Base-by-base conservation (phyloP, 2,888 invertebrate species). In the Harpalus rufipes region DNA sequence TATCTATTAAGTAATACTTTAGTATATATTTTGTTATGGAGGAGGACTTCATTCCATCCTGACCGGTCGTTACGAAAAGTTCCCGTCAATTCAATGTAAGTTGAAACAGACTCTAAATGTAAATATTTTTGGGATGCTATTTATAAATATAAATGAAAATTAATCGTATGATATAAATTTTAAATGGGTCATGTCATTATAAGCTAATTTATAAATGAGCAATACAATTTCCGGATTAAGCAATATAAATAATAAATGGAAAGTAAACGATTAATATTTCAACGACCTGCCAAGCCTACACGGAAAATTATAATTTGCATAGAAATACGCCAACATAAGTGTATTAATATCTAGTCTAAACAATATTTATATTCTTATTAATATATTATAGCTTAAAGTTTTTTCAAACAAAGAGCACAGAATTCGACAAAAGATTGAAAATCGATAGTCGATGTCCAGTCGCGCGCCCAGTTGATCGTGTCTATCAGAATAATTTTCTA, bases 201-300 rank as follows among this genome's bases (percentile, higher is more conserved):
- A 59, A 59, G 18, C 18, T 59, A 16, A 59, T 16, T 32, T 21
- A 21, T 21, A 32, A 32, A 32, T 32, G 6, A 8, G 59, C 59
- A 18, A n/a, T 59, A 59, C 18, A 59, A 59, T 59, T 59, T 59
- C 59, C 59, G 59, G 59, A 59, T 59, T 59, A 59, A 59, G 59
- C 16, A 59, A 59, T 59, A 21, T 18, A 59, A 8, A 16, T 16
- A 18, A 18, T 18, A 59, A 59, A 18, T 21, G 21, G 21, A 21
- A 21, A 21, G 21, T 59, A 16, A 3, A 4, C 18, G 14, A 59
- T 59, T 59, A 59, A 16, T 16, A 59, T 59, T 59, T 59, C 59
- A 59, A 59, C 59, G n/a, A 59, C 59, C 3, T 59, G 59, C 5
- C 59, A 59, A 8, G 59, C 59, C 59, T 59, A 59, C 16, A 18